phyloP scores from a whole-genome alignment of 2,797 vertebrate genomes.

The Brachymystax lenok region DNA sequence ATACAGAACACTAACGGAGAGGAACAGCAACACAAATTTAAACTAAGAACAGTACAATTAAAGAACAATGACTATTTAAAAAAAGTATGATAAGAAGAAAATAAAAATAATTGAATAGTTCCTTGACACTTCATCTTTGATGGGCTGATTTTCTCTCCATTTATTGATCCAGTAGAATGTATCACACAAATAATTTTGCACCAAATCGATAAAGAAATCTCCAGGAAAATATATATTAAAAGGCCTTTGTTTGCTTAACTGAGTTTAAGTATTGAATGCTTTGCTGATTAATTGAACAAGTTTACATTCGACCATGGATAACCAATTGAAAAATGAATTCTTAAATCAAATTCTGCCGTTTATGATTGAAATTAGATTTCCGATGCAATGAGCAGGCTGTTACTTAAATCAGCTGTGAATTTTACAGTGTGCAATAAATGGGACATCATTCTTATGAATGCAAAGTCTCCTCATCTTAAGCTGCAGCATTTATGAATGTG shows the following conservation, averaged over 20 bases:
- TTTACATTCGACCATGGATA: constrained; percentile 95
- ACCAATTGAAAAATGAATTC: constrained; percentile 95
- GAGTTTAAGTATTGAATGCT: constrained; percentile 96
- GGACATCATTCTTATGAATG: constrained; percentile 90
- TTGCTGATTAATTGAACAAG: constrained; percentile 96
- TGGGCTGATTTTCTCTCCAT: constrained; percentile 77
- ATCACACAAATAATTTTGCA: constrained; percentile 99
- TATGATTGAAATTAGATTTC: constrained; percentile 98
- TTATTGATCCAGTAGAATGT: constrained; percentile 96
- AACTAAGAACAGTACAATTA: no score
- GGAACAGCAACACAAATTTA: no score
- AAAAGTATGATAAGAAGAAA: no score
- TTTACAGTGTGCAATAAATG: constrained; percentile 91
- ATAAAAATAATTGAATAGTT: constrained; percentile 11
- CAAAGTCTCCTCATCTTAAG: constrained; percentile 84
- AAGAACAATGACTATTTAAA: no score
- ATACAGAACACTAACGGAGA: no score
- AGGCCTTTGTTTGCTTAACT: constrained; percentile 88
- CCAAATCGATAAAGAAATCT: constrained; percentile 98
- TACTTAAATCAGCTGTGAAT: constrained; percentile 89
- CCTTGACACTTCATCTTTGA: constrained; percentile 76
- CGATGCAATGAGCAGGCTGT: constrained; percentile 77
- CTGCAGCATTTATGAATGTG: constrained; percentile 81
- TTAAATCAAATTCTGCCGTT: constrained; percentile 97
- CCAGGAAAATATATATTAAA: constrained; percentile 99